Evolutionary conservation across 2,888 invertebrate species (phyloP).

Genomic region (Agonopterix arenella): DNA sequence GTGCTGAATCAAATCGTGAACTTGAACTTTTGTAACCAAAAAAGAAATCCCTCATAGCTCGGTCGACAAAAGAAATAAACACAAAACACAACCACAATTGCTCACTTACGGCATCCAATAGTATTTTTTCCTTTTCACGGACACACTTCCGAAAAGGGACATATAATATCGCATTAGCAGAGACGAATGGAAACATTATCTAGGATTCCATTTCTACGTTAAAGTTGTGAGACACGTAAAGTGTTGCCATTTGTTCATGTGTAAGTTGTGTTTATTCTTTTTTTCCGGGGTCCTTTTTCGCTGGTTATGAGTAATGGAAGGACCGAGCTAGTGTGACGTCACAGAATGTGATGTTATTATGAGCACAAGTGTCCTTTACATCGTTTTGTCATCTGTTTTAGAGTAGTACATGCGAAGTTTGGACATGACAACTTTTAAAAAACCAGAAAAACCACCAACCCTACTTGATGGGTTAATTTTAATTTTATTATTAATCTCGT

Average conservation of each 20-base stretch:
- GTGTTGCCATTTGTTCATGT: conserved; percentile 63
- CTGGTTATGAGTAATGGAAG: conserved; percentile 60
- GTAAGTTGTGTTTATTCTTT: conserved; percentile 63
- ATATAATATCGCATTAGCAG: conserved; percentile 52
- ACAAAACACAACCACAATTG: conserved; percentile 16
- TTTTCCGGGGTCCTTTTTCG: conserved; percentile 42
- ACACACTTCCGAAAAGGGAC: conserved; percentile 26
- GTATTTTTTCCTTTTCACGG: too few relatives aligned
- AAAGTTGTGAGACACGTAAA: conserved; percentile 65
- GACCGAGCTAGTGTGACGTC: conserved; percentile 41
- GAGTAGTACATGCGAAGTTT: too few relatives aligned
- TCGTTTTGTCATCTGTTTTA: too few relatives aligned
- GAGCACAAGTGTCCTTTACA: too few relatives aligned
- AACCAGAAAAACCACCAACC: too few relatives aligned
- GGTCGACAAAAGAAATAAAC: not conserved
- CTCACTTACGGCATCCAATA: conserved; percentile 4
- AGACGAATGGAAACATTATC: conserved; percentile 61
- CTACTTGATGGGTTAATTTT: too few relatives aligned
- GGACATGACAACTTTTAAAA: too few relatives aligned
- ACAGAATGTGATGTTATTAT: conserved; percentile 9
- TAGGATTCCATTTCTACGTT: conserved; percentile 52
- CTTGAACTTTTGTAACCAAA: not conserved
- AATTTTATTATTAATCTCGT: too few relatives aligned
- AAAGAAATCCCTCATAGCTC: not conserved
- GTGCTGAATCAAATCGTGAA: not conserved